Base-by-base conservation (phyloP, 2,113 vertebrate genomes). In the Oreotrochilus melanogaster region DNA sequence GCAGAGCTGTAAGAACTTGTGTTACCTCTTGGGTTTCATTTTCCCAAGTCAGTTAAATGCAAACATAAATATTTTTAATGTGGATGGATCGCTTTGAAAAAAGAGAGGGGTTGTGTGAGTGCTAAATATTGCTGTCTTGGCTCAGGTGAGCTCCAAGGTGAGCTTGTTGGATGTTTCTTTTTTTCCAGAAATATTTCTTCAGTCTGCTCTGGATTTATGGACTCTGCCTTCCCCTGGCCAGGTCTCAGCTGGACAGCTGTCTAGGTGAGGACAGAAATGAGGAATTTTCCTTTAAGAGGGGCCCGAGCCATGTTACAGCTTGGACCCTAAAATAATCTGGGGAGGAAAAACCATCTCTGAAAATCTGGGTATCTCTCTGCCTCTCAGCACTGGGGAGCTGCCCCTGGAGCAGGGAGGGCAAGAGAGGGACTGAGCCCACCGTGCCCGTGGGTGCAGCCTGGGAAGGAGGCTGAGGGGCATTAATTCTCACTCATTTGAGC, bases 381-480 rank as follows among this genome's bases (percentile, higher is more conserved):
- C 18, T 58, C 53, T 23, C 12, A 7, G 17, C 18, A 5, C 2
- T 14, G 39, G 39, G 39, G 9, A 7, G 69, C 2, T 18, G 61
- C 17, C 33, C 48, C 61, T 11, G 28, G 8, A 10, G 50, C 50
- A 7, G 35, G 3, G 9, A 2, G 2, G 18, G 47, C 23, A 21
- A n/a, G 30, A 30, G 35, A 53, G 58, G 27, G 23, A 8, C 50
- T 0, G 62, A 5, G 64, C 48, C 35, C 28, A 4, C 2, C 1
- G n/a, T 25, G 58, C 45, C 64, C 1, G 2, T 0, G 7, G 42
- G 47, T 2, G 14, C 67, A 30, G 76, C 9, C 6, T 74, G 82
- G 56, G 78, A 86, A 80, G 86, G 1, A 50, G 48, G n/a, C 69
- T 65, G n/a, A 2, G 4, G 78, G 86, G 61, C 91, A 30, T 47